phyloP scores from a whole-genome alignment of 2,113 vertebrate genomes.

The Paracanthobrama guichenoti region DNA sequence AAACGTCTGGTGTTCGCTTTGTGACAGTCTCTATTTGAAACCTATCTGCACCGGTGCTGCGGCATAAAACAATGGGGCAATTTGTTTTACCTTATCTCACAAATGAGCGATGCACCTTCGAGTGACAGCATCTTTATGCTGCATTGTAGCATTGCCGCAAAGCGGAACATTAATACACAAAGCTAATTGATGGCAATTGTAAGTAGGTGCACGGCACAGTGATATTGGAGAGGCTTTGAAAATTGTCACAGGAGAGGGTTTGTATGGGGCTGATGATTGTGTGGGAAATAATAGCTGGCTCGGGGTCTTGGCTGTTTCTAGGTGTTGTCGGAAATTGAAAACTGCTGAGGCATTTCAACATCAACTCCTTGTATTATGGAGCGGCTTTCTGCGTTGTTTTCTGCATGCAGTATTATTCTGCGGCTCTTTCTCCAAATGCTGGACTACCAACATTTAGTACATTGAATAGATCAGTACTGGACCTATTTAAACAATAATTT shows the following conservation, averaged over 20 bases:
- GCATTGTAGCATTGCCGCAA: slow-evolving; percentile 48
- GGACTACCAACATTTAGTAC: background rate
- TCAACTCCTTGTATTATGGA: slow-evolving; percentile 42
- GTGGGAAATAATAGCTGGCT: slow-evolving; percentile 46
- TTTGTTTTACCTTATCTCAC: slow-evolving; percentile 60
- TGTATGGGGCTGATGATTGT: slow-evolving; percentile 38
- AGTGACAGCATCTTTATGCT: slow-evolving; percentile 57
- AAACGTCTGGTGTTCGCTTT: slow-evolving; percentile 49
- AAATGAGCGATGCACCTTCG: slow-evolving; percentile 56
- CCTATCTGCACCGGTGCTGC: slow-evolving; percentile 46
- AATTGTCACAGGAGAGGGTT: slow-evolving; percentile 42
- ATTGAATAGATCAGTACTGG: background rate
- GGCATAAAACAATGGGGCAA: slow-evolving; percentile 56
- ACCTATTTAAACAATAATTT: background rate
- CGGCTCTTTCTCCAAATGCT: background rate
- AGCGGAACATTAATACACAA: slow-evolving; percentile 60
- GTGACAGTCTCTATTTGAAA: slow-evolving; percentile 58
- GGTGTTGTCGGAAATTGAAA: slow-evolving; percentile 54
- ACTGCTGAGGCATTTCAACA: slow-evolving; percentile 58
- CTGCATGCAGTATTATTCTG: slow-evolving; percentile 22
- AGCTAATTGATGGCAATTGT: slow-evolving; percentile 57
- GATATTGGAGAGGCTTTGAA: slow-evolving; percentile 43
- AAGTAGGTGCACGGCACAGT: slow-evolving; percentile 37
- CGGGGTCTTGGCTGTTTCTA: slow-evolving; percentile 34
- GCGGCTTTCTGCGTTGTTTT: slow-evolving; percentile 27